Evolutionary conservation across 92 coral and sea anemone species (phyloP).

Genomic region (Porites lobata): DNA sequence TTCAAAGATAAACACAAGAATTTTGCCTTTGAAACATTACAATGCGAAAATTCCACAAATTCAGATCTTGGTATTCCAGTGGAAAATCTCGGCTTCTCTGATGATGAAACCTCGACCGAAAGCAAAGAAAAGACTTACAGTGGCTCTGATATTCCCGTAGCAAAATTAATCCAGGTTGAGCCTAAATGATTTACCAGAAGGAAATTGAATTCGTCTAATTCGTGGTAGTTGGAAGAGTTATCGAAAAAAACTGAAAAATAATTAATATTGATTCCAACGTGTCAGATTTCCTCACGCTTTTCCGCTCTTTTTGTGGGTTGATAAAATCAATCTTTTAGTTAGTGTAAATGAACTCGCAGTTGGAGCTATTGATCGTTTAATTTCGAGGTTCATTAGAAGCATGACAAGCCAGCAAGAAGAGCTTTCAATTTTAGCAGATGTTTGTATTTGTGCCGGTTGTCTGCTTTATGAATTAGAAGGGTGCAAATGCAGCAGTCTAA

Average conservation of each 20-base stretch:
- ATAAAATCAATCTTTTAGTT: background rate
- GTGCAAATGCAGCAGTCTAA: background rate
- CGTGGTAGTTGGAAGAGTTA: background rate
- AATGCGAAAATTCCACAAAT: background rate
- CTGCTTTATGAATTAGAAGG: slow-evolving; percentile 3
- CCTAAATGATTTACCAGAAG: background rate
- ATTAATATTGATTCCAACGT: background rate
- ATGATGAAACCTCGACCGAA: slow-evolving; percentile 57
- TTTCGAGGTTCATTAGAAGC: background rate
- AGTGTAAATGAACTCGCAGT: background rate
- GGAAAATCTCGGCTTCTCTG: slow-evolving; percentile 77
- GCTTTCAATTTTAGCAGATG: background rate
- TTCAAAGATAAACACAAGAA: slow-evolving; percentile 1
- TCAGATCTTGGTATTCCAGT: slow-evolving; percentile 7
- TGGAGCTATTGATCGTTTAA: background rate
- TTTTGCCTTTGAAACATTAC: slow-evolving; percentile 5
- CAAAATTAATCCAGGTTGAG: slow-evolving; percentile 38
- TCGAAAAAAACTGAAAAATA: background rate
- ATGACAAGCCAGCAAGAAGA: background rate
- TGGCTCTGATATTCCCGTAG: background rate
- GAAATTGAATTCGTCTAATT: background rate
- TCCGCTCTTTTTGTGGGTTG: background rate
- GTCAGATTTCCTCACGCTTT: background rate
- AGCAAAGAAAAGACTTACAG: background rate
- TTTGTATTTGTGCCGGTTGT: background rate